phyloP scores from a whole-genome alignment of 35 echinoderm and acorn worm species.

The Ophiothrix spiculata region DNA sequence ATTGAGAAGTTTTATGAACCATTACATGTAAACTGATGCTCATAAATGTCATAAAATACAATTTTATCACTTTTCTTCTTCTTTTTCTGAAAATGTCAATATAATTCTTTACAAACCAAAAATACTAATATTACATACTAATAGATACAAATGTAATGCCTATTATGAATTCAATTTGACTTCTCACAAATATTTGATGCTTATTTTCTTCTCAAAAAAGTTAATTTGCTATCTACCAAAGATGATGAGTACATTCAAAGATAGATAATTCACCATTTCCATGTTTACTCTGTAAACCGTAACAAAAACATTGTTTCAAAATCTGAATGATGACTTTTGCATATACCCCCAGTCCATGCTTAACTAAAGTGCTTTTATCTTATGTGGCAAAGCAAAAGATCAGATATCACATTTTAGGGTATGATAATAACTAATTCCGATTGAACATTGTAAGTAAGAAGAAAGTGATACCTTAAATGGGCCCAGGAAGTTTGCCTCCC shows the following conservation, averaged over 20 bases:
- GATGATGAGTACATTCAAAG: neutral
- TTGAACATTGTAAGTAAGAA: neutral
- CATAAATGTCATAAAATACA: too few relatives aligned
- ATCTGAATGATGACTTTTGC: neutral
- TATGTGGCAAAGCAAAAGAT: neutral
- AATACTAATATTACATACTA: too few relatives aligned
- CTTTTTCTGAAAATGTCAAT: too few relatives aligned
- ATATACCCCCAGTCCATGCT: neutral
- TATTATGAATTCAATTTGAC: neutral
- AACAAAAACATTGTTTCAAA: neutral
- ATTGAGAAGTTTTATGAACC: too few relatives aligned
- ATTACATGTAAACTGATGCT: too few relatives aligned
- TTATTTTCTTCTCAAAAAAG: neutral
- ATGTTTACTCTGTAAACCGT: neutral
- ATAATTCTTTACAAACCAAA: too few relatives aligned
- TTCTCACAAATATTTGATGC: neutral
- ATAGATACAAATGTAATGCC: too few relatives aligned
- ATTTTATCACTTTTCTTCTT: too few relatives aligned
- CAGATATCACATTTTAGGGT: neutral
- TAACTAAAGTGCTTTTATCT: neutral
- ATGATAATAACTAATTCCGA: neutral
- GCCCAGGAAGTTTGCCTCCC: neutral
- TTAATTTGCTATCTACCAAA: neutral
- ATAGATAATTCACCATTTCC: neutral
- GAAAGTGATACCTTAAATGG: neutral